Base-by-base conservation (phyloP, 1,140 invertebrate genomes). In the Drosophila insularis region DNA sequence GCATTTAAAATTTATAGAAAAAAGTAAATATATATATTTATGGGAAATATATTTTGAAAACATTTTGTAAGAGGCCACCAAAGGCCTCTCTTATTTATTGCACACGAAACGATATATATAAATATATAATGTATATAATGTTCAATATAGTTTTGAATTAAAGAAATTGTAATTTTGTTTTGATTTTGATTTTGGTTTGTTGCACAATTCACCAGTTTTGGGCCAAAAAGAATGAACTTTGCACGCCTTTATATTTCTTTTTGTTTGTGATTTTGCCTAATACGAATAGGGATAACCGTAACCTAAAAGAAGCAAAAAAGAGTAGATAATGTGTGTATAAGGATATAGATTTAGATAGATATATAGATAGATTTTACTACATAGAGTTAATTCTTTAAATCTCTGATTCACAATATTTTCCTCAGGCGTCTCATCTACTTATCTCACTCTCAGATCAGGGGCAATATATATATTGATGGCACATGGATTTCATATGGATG, bases 281-380 rank as follows among this genome's bases (percentile, higher is more conserved):
- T 82, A 80, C 68, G 79, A 71, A 78, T 87, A 87, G 66, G 70
- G 84, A 68, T 87, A 87, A 81, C 82, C 81, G 71, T 86, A 86
- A 80, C 84, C 84, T 87, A 87, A 89, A 87, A 87, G 62, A 72
- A 89, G 63, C 58, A 72, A 70, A 73, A 71, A 59, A 74, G 53
- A 27, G 27, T 27, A 50, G 43, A 77, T 73, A 80, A 66, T 59
- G 58, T 43, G 56, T 63, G 31, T 56, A 74, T 56, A 67, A 58
- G 71, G 23, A 19, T 61, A 56, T 40, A 21, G 62, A 53, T 32
- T 31, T 37, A 39, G 37, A 23, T 40, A 39, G 17, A 3, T 31
- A 3, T 5, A n/a, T n/a, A n/a, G n/a, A 56, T 40, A 21, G 62
- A 21, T 21, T 50, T 50, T 50, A 50, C 43, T 50, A 21, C 19